Percentiles rank a stretch among this genome's conserved stretches.
These are phyloP conservation scores for Epizoanthus scotinus DNA, from an alignment of 92 coral and sea anemone species.

Conservation along the genomic window DNA sequence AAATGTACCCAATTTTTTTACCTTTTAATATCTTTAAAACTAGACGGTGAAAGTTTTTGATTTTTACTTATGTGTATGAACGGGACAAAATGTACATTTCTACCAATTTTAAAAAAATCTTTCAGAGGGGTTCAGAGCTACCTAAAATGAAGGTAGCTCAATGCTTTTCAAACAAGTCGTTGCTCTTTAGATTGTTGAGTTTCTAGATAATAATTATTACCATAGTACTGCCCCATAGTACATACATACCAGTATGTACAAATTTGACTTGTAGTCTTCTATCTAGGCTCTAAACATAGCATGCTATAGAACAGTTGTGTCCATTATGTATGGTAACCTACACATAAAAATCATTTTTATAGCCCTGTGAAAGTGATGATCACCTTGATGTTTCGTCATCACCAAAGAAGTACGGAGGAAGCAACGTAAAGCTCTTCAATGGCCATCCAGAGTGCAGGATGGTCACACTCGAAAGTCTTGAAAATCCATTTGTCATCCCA, in stretches of 20 bases:
- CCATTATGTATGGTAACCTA: conserved; percentile 31
- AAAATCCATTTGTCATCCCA: conserved; percentile 11
- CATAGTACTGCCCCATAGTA: no score
- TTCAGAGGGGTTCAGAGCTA: background rate
- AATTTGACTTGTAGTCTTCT: no score
- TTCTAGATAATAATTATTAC: background rate
- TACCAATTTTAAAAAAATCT: background rate
- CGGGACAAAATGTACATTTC: no score
- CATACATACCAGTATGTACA: no score
- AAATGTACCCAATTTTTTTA: background rate
- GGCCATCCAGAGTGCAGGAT: conserved; percentile 11
- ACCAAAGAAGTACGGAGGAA: background rate
- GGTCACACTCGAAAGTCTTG: conserved; percentile 15
- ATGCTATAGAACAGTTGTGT: conserved; percentile 37
- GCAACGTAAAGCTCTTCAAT: conserved; percentile 10
- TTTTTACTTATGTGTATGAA: no score
- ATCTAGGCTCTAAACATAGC: background rate
- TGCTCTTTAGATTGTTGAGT: background rate
- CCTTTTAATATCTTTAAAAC: no score
- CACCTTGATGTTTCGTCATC: conserved; percentile 10
- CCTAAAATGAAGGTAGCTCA: background rate
- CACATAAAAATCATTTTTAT: conserved; percentile 27
- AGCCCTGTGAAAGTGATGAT: conserved; percentile 39
- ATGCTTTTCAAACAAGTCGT: background rate
- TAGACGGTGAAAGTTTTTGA: background rate